Percentiles rank a stretch among this genome's conserved stretches.
Conservation (phyloP, 2,888 invertebrate species). For the Osedax frankpressi region DNA sequence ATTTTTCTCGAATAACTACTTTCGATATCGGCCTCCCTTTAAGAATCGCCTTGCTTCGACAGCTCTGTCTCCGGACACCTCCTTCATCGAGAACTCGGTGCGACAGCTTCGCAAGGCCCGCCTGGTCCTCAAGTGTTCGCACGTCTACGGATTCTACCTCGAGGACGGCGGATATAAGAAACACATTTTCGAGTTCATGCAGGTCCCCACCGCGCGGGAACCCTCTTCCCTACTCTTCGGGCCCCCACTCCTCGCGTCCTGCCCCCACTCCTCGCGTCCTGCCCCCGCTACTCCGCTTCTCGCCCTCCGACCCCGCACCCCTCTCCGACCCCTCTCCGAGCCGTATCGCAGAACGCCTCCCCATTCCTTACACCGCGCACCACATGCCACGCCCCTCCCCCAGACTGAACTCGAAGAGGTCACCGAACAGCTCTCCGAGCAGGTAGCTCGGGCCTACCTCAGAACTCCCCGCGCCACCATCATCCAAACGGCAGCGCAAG, state of each 20-base stretch:
- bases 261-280: no score
- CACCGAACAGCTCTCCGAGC: constrained; percentile 56
- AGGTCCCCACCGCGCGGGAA: no score
- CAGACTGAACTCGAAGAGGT: constrained; percentile 58
- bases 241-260: no score
- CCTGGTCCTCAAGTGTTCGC: constrained; percentile 56
- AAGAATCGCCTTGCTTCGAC: constrained; percentile 54
- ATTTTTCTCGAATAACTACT: no score
- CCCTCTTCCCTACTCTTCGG: no score
- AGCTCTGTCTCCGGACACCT: constrained; percentile 40
- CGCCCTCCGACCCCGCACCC: no score
- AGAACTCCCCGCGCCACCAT: constrained; percentile 54
- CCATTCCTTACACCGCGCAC: no score
- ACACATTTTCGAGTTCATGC: constrained; percentile 59
- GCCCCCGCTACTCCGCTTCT: no score
- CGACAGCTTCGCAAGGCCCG: constrained; percentile 55
- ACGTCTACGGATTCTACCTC: constrained; percentile 59
- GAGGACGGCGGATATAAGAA: constrained; percentile 56
- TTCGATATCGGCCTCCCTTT: no score
- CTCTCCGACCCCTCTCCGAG: no score
- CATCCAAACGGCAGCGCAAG: constrained; percentile 53
- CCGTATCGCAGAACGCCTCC: no score
- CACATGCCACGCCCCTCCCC: neutral
- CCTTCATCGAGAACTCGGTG: constrained; percentile 56
- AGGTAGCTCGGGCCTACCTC: constrained; percentile 56